Percentiles rank a stretch among this genome's conserved stretches.
phyloP scores from a whole-genome alignment of 2,797 vertebrate species.

The Nothura maculosa region DNA sequence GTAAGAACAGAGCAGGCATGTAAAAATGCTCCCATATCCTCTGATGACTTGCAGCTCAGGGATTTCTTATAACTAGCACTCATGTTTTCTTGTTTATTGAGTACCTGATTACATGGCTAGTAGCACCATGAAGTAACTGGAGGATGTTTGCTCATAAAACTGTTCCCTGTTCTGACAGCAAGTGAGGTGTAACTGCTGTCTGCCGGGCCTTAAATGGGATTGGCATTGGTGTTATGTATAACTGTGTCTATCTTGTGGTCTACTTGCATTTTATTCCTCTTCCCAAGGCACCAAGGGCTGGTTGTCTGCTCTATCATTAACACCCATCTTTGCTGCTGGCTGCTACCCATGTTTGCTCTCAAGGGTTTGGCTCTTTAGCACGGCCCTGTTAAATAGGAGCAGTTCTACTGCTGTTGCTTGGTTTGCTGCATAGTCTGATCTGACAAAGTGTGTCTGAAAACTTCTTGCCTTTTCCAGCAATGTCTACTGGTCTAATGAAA shows the following conservation, averaged over 20 bases:
- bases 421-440: neutral
- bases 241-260: neutral
- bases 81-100: neutral
- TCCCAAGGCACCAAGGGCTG: neutral
- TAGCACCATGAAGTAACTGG: neutral
- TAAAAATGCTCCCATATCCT: neutral
- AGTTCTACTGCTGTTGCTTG: neutral
- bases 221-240: rapidly evolving
- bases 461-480: neutral
- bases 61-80: neutral
- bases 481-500: neutral
- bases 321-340: neutral
- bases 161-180: neutral
- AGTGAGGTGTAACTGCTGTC: neutral
- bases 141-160: neutral
- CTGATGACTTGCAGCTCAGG: neutral
- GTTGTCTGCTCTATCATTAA: neutral
- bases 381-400: neutral
- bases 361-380: neutral
- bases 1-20: neutral
- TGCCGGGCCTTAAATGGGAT: neutral
- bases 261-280: neutral
- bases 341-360: neutral
- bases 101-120: neutral
- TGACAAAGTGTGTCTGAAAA: constrained; percentile 23